These are phyloP conservation scores for Labia minor DNA, from an alignment of 2,888 invertebrate species.

Conservation along the genomic window DNA sequence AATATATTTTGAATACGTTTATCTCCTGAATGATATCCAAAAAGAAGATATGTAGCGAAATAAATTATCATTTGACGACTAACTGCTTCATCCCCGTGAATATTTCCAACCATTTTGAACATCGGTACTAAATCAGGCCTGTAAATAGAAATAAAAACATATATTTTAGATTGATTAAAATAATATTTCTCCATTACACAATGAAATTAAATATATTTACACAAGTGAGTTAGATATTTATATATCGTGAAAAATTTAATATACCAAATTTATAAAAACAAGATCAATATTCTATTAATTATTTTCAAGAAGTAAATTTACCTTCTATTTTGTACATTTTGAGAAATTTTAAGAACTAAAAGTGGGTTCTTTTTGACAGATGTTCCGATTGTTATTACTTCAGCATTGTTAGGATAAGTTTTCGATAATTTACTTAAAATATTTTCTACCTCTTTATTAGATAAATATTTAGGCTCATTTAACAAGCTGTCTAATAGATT, in stretches of 20 bases:
- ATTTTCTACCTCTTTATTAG: conserved; percentile 57
- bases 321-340: conserved; percentile 44
- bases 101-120: conserved; percentile 89
- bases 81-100: conserved; percentile 92
- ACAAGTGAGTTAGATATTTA: too few species aligned
- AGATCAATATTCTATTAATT: too few species aligned
- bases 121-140: conserved; percentile 49
- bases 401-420: conserved; percentile 57
- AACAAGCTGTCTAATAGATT: conserved; percentile 1
- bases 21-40: conserved; percentile 57
- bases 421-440: conserved; percentile 50
- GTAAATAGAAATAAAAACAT: too few species aligned
- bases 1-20: conserved; percentile 61
- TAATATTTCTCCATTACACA: too few species aligned
- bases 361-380: conserved; percentile 72
- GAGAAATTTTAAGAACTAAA: conserved; percentile 67
- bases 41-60: conserved; percentile 71
- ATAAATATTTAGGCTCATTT: conserved; percentile 43
- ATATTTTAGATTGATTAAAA: too few species aligned
- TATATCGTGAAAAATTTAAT: too few species aligned
- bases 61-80: conserved; percentile 75
- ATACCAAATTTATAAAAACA: too few species aligned
- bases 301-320: conserved; percentile 22
- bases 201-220: too few species aligned
- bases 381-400: conserved; percentile 67